These are phyloP conservation scores for Trimorus sp. DNA, from an alignment of 2,888 invertebrate species.

Conservation along the genomic window DNA sequence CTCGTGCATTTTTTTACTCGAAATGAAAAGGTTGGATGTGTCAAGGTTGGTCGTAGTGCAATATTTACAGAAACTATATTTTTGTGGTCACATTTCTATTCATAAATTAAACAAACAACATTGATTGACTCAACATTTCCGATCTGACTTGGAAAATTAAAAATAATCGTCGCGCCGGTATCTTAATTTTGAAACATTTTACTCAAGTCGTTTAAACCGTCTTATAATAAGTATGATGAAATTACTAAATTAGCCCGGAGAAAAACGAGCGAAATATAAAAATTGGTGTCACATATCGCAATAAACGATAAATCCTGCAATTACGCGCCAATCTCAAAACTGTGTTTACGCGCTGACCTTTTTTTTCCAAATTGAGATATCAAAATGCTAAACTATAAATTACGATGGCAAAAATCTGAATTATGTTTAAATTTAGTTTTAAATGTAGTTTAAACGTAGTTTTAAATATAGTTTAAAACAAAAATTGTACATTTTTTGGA, in stretches of 20 bases:
- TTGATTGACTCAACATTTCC: neutral
- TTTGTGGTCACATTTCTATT: no score
- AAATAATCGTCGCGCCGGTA: neutral
- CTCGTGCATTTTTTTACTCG: no score
- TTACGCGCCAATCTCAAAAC: conserved; percentile 18
- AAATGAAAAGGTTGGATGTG: no score
- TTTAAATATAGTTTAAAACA: no score
- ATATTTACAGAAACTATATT: no score
- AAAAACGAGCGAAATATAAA: conserved; percentile 6
- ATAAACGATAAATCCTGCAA: conserved; percentile 8
- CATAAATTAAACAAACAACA: neutral
- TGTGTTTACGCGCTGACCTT: conserved; percentile 15
- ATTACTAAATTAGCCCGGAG: conserved; percentile 2
- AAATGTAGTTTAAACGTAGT: no score
- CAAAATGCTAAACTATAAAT: neutral
- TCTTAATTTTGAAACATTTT: conserved; percentile 3
- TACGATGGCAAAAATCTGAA: no score
- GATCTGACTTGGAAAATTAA: neutral
- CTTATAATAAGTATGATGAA: conserved; percentile 3
- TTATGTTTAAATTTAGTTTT: no score
- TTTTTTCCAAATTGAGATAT: conserved; percentile 27
- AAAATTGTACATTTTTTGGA: no score
- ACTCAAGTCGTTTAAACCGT: neutral
- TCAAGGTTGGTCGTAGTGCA: no score
- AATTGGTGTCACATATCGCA: conserved; percentile 20